Evolutionary conservation across 2,797 vertebrate species (phyloP).

Genomic region (Lepilemur septentrionalis): DNA sequence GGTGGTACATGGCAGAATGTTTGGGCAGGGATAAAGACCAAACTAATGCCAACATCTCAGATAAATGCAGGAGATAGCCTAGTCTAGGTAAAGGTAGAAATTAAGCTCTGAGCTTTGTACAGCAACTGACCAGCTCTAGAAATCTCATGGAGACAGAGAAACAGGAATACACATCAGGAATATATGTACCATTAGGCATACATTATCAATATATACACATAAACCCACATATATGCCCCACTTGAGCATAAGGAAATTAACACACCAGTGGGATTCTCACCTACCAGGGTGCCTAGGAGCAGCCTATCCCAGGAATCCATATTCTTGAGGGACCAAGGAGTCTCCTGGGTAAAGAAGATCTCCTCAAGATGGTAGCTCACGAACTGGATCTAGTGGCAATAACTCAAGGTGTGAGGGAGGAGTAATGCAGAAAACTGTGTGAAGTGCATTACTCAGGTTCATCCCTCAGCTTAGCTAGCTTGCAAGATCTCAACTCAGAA

Average conservation of each 20-base stretch:
- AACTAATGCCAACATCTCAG: not conserved
- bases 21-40: not conserved
- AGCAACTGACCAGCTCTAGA: not conserved
- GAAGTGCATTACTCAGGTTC: not conserved
- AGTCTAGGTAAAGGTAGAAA: conserved; percentile 7
- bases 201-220: not conserved
- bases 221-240: not conserved
- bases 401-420: not conserved
- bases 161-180: conserved; percentile 9
- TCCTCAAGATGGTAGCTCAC: not conserved
- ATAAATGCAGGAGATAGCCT: not conserved
- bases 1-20: not conserved
- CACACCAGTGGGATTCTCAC: not conserved
- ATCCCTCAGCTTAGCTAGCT: not conserved
- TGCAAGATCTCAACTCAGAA: conserved; percentile 4
- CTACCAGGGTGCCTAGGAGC: not conserved
- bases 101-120: not conserved
- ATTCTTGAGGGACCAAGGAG: not conserved
- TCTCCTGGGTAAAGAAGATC: not conserved
- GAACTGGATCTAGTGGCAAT: not conserved
- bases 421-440: conserved; percentile 26
- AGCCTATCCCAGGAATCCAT: not conserved
- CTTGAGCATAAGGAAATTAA: conserved; percentile 25
- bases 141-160: not conserved
- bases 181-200: not conserved